Evolutionary conservation across 1,140 invertebrate genomes (phyloP).

Genomic region (Bombus confusus): DNA sequence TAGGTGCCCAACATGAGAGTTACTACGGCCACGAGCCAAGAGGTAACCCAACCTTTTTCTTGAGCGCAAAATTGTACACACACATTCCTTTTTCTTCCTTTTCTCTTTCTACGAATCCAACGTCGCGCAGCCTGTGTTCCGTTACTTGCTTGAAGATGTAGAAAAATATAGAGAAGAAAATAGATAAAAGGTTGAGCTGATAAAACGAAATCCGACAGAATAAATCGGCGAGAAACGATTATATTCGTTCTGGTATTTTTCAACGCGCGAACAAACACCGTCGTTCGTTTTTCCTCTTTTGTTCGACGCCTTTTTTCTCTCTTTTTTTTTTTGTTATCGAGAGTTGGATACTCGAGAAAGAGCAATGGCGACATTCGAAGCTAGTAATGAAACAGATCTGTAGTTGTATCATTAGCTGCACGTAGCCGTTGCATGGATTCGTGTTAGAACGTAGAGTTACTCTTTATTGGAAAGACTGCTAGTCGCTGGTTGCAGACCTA

Average conservation of each 20-base stretch:
- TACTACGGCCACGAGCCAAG: slow-evolving; percentile 76
- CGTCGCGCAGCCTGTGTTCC: slow-evolving; percentile 36
- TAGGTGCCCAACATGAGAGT: slow-evolving; percentile 72
- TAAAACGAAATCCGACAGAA: too few species aligned
- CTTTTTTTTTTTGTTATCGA: background rate
- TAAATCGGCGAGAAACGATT: background rate
- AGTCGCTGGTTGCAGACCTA: slow-evolving; percentile 29
- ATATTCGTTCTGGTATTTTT: background rate
- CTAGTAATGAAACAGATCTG: slow-evolving; percentile 51
- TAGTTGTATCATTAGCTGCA: slow-evolving; percentile 57
- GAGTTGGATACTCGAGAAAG: background rate
- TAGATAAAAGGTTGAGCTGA: background rate
- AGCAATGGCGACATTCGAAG: slow-evolving; percentile 47
- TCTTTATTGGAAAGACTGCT: slow-evolving; percentile 24
- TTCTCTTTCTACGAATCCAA: background rate
- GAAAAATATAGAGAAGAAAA: background rate
- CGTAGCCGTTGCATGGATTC: slow-evolving; percentile 63
- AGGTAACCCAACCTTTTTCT: slow-evolving; percentile 72
- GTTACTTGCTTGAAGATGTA: slow-evolving; percentile 30
- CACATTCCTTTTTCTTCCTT: slow-evolving; percentile 27
- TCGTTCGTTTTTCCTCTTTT: slow-evolving; percentile 9
- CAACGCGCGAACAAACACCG: background rate
- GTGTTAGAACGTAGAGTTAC: slow-evolving; percentile 40
- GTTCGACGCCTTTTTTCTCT: background rate
- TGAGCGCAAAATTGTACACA: slow-evolving; percentile 49